phyloP scores from a whole-genome alignment of 2,888 invertebrate genomes.

The Agriopis marginaria region DNA sequence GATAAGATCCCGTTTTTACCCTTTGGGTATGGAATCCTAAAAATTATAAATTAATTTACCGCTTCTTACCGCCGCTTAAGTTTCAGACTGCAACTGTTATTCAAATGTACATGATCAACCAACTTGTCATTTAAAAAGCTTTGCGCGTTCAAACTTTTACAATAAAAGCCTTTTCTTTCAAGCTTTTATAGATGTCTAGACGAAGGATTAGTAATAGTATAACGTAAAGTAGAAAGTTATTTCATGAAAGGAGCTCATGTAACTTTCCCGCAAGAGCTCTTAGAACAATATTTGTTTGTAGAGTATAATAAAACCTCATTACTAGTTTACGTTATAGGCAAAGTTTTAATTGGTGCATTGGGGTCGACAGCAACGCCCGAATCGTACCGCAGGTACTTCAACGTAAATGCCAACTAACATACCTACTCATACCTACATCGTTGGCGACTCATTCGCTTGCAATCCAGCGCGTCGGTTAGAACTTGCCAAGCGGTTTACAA shows the following conservation, averaged over 20 bases:
- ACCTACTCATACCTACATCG: conserved; percentile 32
- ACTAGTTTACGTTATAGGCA: conserved; percentile 44
- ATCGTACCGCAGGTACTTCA: conserved; percentile 54
- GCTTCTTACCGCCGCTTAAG: background rate
- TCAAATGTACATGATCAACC: conserved; percentile 17
- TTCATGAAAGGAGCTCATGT: conserved; percentile 37
- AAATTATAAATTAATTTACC: background rate
- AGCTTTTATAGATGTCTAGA: conserved; percentile 43
- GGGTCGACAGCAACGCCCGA: conserved; percentile 55
- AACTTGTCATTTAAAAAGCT: conserved; percentile 29
- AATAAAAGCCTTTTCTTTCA: conserved; percentile 35
- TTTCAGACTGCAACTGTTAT: conserved; percentile 14
- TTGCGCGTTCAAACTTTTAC: conserved; percentile 25
- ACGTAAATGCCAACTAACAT: conserved; percentile 49
- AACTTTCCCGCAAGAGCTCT: conserved; percentile 43
- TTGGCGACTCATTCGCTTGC: conserved; percentile 59
- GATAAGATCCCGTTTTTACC: too few species aligned
- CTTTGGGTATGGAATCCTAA: too few species aligned
- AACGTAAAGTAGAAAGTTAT: conserved; percentile 38
- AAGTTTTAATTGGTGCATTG: conserved; percentile 72
- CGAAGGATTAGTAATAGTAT: conserved; percentile 38
- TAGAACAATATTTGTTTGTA: conserved; percentile 45
- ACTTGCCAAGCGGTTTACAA: conserved; percentile 58
- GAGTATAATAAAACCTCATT: conserved; percentile 46
- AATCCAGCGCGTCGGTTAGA: conserved; percentile 55